Conservation (phyloP, 2,888 invertebrate genomes). For the Rhimphoctona megacephalus region DNA sequence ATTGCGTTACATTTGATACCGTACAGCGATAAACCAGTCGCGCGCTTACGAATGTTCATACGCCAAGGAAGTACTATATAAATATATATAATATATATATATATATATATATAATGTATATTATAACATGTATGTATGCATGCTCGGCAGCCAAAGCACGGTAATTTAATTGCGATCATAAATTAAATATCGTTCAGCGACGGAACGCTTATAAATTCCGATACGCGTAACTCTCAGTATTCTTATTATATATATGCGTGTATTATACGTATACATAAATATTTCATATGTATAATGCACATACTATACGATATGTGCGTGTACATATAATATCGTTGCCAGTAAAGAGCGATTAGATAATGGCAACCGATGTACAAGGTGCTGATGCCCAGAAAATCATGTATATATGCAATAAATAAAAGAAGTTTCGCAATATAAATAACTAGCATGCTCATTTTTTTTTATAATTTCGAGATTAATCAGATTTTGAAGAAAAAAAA, state of each 20-base stretch:
- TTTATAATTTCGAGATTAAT: neutral
- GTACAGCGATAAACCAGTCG: conserved; percentile 47
- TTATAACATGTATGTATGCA: neutral
- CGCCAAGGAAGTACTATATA: conserved; percentile 22
- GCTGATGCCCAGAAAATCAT: conserved; percentile 32
- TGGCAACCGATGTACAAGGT: conserved; percentile 35
- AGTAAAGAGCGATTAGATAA: conserved; percentile 65
- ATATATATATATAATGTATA: neutral
- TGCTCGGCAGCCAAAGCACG: conserved; percentile 53
- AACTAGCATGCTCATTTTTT: neutral
- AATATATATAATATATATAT: conserved; percentile 3
- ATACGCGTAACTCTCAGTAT: conserved; percentile 47
- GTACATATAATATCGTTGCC: conserved; percentile 50
- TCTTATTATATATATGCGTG: conserved; percentile 18
- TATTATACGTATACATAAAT: neutral
- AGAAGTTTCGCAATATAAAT: conserved; percentile 15
- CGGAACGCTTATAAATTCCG: conserved; percentile 64
- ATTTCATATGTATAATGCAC: neutral
- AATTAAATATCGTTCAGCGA: conserved; percentile 72
- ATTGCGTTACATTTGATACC: conserved; percentile 48
- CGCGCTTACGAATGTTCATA: conserved; percentile 15
- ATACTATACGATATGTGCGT: neutral
- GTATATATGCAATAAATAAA: conserved; percentile 17
- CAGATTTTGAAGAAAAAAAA: neutral
- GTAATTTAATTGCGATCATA: conserved; percentile 72